Percentiles rank a stretch among this genome's conserved stretches.
These are phyloP conservation scores for Ceraclea dissimilis DNA, from an alignment of 2,888 invertebrate genomes.

Conservation along the genomic window DNA sequence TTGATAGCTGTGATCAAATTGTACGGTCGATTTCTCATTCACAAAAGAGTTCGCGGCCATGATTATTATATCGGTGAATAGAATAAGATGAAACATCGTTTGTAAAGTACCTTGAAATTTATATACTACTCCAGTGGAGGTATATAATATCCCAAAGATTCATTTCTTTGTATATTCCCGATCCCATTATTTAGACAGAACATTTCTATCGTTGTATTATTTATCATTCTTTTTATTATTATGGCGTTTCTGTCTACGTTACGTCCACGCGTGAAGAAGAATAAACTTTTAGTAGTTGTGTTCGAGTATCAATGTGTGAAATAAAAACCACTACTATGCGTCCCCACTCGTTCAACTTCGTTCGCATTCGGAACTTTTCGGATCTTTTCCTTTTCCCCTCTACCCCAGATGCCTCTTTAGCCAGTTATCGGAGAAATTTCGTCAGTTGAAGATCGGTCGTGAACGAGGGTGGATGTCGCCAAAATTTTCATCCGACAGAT, in stretches of 20 bases:
- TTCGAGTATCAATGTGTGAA: constrained; percentile 15
- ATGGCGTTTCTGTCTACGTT: background rate
- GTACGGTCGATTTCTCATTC: no score
- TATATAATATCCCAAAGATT: no score
- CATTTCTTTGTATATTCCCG: no score
- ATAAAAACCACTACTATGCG: constrained; percentile 14
- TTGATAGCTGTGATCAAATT: no score
- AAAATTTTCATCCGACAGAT: constrained; percentile 14
- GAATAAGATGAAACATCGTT: no score
- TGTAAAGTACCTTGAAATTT: no score
- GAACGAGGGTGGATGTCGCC: constrained; percentile 16
- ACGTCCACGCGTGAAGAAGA: background rate
- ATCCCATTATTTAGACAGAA: no score
- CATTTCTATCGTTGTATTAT: no score
- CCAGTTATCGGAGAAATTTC: constrained; percentile 34
- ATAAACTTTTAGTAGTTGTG: background rate
- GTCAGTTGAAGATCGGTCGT: constrained; percentile 24
- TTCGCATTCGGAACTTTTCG: constrained; percentile 48
- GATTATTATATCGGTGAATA: no score
- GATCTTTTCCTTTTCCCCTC: constrained; percentile 39
- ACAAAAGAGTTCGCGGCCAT: no score
- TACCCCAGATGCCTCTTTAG: constrained; percentile 35
- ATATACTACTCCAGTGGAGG: no score
- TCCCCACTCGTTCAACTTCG: constrained; percentile 35
- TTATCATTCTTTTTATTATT: no score